Evolutionary conservation across 2,888 invertebrate genomes (phyloP).

Genomic region (Atherix ibis): DNA sequence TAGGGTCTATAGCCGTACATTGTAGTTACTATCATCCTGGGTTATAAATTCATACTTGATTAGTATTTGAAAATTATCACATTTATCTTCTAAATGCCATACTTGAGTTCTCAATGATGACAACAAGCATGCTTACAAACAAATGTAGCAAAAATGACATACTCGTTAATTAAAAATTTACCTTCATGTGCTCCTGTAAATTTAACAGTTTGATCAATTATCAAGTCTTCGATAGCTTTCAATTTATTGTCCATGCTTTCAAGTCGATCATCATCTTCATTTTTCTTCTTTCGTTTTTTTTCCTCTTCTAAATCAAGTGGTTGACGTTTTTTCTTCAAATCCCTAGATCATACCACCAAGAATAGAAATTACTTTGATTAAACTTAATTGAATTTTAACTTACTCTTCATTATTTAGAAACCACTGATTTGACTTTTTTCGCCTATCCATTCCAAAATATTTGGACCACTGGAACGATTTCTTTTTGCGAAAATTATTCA

Average conservation of each 20-base stretch:
- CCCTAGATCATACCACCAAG: no score
- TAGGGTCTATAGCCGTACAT: no score
- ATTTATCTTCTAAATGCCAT: no score
- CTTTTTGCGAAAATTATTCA: conserved; percentile 44
- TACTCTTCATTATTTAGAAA: conserved; percentile 33
- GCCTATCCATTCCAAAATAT: conserved; percentile 72
- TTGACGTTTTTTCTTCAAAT: conserved; percentile 19
- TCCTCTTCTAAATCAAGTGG: conserved; percentile 35
- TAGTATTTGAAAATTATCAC: no score
- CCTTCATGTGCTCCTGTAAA: conserved; percentile 57
- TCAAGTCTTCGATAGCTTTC: conserved; percentile 57
- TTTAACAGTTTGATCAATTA: conserved; percentile 64
- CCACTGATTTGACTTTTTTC: conserved; percentile 41
- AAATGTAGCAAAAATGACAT: no score
- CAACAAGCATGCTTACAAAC: no score
- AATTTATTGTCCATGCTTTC: conserved; percentile 58
- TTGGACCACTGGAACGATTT: conserved; percentile 78
- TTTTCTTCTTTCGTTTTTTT: conserved; percentile 24
- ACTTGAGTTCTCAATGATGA: no score
- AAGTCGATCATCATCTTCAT: conserved; percentile 39
- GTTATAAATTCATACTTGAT: no score
- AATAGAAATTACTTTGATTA: no score
- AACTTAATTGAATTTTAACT: conserved; percentile 34
- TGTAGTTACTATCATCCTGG: no score
- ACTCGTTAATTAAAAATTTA: conserved; percentile 34